phyloP scores from a whole-genome alignment of 2,797 vertebrate species.

The Enteromius treurensis region DNA sequence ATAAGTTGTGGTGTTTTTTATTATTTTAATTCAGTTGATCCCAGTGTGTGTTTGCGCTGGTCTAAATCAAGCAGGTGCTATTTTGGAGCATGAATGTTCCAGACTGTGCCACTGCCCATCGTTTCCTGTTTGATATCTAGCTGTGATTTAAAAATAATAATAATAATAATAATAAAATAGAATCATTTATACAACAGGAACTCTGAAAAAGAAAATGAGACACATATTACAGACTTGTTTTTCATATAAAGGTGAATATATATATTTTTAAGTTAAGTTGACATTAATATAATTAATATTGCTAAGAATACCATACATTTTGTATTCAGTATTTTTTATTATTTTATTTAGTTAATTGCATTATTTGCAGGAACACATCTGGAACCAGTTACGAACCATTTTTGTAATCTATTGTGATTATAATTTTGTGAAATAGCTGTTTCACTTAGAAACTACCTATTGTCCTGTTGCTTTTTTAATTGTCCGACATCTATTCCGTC shows the following conservation, averaged over 20 bases:
- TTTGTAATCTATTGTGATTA: neutral
- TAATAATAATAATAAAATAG: slow-evolving; percentile 46
- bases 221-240: neutral
- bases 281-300: neutral
- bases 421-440: neutral
- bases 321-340: neutral
- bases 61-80: slow-evolving; percentile 17
- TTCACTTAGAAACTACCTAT: neutral
- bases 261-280: no score
- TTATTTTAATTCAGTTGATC: slow-evolving; percentile 15
- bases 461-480: neutral
- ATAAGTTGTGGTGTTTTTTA: neutral
- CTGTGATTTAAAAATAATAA: slow-evolving; percentile 68
- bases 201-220: neutral
- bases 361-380: neutral
- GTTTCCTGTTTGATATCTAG: slow-evolving; percentile 73
- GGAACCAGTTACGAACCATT: neutral
- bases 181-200: slow-evolving; percentile 61
- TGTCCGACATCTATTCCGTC: neutral
- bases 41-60: neutral
- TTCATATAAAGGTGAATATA: neutral
- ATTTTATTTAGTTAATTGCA: neutral
- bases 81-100: slow-evolving; percentile 20
- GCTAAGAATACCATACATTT: neutral
- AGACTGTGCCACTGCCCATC: slow-evolving; percentile 24